Base-by-base conservation (phyloP, 2,888 invertebrate genomes). In the Acanthosepion esculentum region DNA sequence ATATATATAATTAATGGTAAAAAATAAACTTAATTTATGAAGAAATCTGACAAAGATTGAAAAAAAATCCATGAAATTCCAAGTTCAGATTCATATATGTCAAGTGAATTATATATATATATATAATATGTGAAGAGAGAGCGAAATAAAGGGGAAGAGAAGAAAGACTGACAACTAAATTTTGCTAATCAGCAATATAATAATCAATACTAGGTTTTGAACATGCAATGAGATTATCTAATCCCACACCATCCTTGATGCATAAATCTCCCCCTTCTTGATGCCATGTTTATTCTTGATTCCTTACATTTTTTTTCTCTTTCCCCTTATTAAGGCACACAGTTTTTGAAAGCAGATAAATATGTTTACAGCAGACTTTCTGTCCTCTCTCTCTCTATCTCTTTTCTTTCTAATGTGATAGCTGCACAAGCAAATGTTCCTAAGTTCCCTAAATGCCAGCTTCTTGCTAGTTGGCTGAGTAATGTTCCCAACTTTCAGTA, bases 391-490 rank as follows among this genome's bases (percentile, higher is more conserved):
- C 64, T 29, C 78, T 78, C 78, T 78, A 10, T 78, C n/a, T 78
- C 12, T n/a, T 12, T 78, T 23, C n/a, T n/a, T 12, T 15, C 78
- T n/a, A 78, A n/a, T n/a, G 33, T 15, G 78, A 18, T 12, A 78
- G 23, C n/a, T n/a, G 33, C 26, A 10, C 78, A n/a, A 78, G n/a
- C 18, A 78, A 78, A 78, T 78, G n/a, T 78, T 78, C 78, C n/a
- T 78, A 78, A 78, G 78, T n/a, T 78, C 78, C 78, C 78, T 78
- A 78, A 78, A 78, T 78, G n/a, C 78, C 12, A n/a, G 78, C n/a
- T 15, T n/a, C 78, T 78, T 78, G 78, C 33, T 78, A 33, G 78
- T 33, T n/a, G n/a, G 78, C n/a, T 78, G 78, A 78, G 78, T 78
- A 78, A 78, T 78, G 33, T 15, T 78, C 78, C 78, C 78, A 78